Conservation (phyloP, 2,113 vertebrate species). For the Mormoops blainvillei region DNA sequence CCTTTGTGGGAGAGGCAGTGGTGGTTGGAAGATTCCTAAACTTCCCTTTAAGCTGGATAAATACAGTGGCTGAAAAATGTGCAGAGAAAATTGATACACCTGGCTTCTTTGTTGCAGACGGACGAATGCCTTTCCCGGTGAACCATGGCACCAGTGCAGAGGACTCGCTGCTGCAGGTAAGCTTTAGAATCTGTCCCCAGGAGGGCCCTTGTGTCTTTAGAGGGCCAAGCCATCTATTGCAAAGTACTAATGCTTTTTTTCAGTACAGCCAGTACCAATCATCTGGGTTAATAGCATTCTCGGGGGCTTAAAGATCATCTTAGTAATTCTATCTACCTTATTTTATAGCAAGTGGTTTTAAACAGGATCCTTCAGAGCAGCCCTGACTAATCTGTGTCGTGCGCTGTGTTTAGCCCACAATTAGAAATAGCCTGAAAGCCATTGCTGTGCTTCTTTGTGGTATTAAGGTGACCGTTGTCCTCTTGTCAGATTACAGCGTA, state of each 20-base stretch:
- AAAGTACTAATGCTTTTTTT: neutral
- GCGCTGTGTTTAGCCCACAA: neutral
- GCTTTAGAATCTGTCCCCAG: neutral
- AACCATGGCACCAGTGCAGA: conserved; percentile 89
- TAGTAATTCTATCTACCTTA: neutral
- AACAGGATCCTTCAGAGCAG: neutral
- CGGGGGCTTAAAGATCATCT: neutral
- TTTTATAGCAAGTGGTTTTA: neutral
- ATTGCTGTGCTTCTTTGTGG: neutral
- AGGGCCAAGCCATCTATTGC: neutral
- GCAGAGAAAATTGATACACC: neutral
- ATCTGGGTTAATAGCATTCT: neutral
- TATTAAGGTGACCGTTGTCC: conserved; percentile 6
- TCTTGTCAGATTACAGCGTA: neutral
- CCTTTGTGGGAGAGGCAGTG: neutral
- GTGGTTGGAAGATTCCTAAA: neutral
- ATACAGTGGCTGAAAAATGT: neutral
- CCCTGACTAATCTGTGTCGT: neutral
- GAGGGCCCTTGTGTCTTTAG: fast-evolving
- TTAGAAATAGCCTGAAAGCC: neutral
- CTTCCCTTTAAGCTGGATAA: neutral
- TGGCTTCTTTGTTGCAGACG: conserved; percentile 83
- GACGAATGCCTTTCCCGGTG: conserved; percentile 89
- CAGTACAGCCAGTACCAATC: neutral
- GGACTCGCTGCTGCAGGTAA: conserved; percentile 87